Percentiles rank a stretch among this genome's conserved stretches.
phyloP scores from a whole-genome alignment of 2,113 vertebrate species.

The Limanda limanda region DNA sequence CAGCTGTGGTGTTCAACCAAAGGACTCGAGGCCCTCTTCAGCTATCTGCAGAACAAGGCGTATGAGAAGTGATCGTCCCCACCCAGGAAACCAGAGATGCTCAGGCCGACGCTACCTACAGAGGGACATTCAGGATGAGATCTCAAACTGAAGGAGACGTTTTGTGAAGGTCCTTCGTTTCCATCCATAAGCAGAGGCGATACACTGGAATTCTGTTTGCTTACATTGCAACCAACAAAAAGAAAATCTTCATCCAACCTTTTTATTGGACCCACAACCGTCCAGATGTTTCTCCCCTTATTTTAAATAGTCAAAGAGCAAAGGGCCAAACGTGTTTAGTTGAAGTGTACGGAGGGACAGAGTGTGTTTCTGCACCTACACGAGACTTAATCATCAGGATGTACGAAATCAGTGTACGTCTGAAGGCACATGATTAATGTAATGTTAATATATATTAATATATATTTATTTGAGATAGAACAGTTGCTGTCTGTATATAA shows the following conservation, averaged over 20 bases:
- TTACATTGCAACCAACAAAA: slow-evolving; percentile 16
- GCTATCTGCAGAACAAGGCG: slow-evolving; percentile 93
- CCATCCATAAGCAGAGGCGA: slow-evolving; percentile 25
- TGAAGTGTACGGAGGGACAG: slow-evolving; percentile 35
- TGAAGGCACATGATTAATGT: slow-evolving; percentile 52
- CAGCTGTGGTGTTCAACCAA: slow-evolving; percentile 98
- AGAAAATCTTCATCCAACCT: slow-evolving; percentile 1
- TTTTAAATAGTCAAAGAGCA: slow-evolving; percentile 21
- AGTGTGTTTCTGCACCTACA: slow-evolving; percentile 42
- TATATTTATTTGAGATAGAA: slow-evolving; percentile 68
- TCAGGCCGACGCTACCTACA: background rate
- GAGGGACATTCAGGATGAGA: slow-evolving; percentile 9
- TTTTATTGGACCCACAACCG: slow-evolving; percentile 16
- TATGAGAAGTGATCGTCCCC: slow-evolving; percentile 87
- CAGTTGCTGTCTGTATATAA: slow-evolving; percentile 39
- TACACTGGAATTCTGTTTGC: slow-evolving; percentile 29
- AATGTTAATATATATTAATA: slow-evolving; percentile 58
- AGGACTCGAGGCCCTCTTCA: slow-evolving; percentile 95
- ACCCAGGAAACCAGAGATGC: background rate
- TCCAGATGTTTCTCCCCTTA: slow-evolving; percentile 36
- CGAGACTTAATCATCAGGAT: slow-evolving; percentile 18
- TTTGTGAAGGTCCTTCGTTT: slow-evolving; percentile 13
- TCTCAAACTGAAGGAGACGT: slow-evolving; percentile 24
- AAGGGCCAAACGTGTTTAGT: slow-evolving; percentile 44
- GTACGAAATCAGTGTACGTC: slow-evolving; percentile 38